phyloP scores from a whole-genome alignment of 2,113 vertebrate genomes.

The Sylvilagus bachmani region DNA sequence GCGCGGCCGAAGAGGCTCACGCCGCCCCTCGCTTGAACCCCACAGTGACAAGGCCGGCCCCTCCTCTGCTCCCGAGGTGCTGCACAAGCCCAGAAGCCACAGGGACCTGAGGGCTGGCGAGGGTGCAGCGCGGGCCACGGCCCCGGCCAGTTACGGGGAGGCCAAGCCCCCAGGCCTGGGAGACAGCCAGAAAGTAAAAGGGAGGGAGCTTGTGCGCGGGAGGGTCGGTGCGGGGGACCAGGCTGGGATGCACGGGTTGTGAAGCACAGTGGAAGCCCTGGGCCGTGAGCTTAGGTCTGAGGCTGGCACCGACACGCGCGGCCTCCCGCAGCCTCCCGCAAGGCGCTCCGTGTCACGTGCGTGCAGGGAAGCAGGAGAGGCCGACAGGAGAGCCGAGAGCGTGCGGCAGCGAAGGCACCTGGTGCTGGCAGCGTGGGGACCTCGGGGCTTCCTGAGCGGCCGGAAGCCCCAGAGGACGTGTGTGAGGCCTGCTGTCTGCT shows the following conservation, averaged over 20 bases:
- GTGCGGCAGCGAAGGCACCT: neutral
- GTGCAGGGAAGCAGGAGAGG: constrained; percentile 53
- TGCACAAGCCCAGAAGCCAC: too few relatives aligned
- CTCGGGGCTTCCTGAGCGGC: constrained; percentile 29
- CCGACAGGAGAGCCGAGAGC: too few relatives aligned
- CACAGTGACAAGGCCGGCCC: too few relatives aligned
- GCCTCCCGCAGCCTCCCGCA: constrained; percentile 44
- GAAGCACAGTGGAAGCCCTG: constrained; percentile 72
- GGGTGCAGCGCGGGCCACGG: too few relatives aligned
- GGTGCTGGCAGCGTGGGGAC: neutral
- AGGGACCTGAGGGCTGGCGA: too few relatives aligned
- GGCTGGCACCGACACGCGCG: constrained; percentile 47
- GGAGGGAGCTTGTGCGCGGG: neutral
- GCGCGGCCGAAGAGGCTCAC: constrained; percentile 74
- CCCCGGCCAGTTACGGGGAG: constrained; percentile 54
- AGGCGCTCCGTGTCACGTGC: neutral
- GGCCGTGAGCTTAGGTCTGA: constrained; percentile 18
- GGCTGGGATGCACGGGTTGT: constrained; percentile 36
- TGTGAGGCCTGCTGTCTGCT: neutral
- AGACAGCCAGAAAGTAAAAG: too few relatives aligned
- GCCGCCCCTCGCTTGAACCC: constrained; percentile 50
- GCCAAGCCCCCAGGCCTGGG: constrained; percentile 42
- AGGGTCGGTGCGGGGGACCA: constrained; percentile 37
- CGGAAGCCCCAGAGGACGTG: neutral
- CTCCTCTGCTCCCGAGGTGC: too few relatives aligned